Conservation (phyloP, 1,140 invertebrate genomes). For the Protaetia brevitarsis region DNA sequence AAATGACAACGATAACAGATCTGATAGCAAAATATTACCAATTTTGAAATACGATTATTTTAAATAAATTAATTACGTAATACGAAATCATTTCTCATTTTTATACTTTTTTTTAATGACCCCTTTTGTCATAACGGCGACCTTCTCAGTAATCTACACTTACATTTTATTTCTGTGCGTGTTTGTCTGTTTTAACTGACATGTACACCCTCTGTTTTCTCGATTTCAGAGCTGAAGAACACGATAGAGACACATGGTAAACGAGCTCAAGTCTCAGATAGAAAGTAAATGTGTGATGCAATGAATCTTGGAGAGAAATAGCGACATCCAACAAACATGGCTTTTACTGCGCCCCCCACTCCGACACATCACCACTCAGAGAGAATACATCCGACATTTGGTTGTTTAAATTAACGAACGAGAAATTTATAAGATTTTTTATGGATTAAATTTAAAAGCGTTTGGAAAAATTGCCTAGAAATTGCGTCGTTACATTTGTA, state of each 20-base stretch:
- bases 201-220: constrained; percentile 12
- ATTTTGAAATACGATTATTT: too few species aligned
- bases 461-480: not conserved
- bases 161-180: too few species aligned
- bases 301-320: constrained; percentile 54
- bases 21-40: too few species aligned
- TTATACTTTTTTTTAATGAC: too few species aligned
- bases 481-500: not conserved
- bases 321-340: constrained; percentile 39
- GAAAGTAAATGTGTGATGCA: constrained; percentile 91
- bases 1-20: too few species aligned
- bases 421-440: not conserved
- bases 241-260: constrained; percentile 92
- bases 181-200: constrained; percentile 3
- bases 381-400: constrained; percentile 18
- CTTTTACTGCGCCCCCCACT: constrained; percentile 38
- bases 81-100: too few species aligned
- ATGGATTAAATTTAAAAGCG: not conserved
- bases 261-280: constrained; percentile 89
- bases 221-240: constrained; percentile 86
- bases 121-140: too few species aligned
- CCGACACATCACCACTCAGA: constrained; percentile 27
- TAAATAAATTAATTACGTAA: too few species aligned
- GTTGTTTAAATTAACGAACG: not conserved
- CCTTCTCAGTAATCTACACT: too few species aligned